These are phyloP conservation scores for Galemys pyrenaicus DNA, from an alignment of 2,113 vertebrate species.

Conservation along the genomic window DNA sequence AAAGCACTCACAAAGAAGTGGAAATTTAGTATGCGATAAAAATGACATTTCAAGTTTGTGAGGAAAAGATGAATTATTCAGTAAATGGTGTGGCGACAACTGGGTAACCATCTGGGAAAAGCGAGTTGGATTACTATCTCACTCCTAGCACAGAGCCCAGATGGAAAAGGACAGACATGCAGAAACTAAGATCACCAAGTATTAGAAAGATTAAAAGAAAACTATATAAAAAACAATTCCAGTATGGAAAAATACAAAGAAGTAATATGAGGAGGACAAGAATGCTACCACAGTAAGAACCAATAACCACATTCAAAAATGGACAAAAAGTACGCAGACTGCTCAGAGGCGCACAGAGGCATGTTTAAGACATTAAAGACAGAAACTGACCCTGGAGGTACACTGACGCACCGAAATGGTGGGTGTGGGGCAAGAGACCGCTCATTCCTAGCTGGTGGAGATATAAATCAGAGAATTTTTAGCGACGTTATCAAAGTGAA, in stretches of 20 bases:
- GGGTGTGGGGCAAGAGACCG: fast-evolving
- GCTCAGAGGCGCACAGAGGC: neutral
- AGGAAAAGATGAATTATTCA: conserved; percentile 68
- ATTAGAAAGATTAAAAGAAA: neutral
- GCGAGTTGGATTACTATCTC: conserved; percentile 53
- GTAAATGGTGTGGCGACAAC: conserved; percentile 10
- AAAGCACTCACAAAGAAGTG: conserved; percentile 17
- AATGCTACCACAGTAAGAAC: neutral
- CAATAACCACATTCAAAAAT: neutral
- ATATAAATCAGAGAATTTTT: neutral
- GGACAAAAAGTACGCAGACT: neutral
- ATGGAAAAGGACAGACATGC: conserved; percentile 14
- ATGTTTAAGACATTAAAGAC: neutral
- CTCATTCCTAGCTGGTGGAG: neutral
- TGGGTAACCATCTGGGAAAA: conserved; percentile 58
- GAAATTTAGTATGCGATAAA: conserved; percentile 36
- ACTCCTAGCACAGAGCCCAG: conserved; percentile 36
- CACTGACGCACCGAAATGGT: too few relatives aligned
- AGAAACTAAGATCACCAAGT: neutral
- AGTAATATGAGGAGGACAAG: neutral
- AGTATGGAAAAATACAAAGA: neutral
- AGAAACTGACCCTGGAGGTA: too few relatives aligned
- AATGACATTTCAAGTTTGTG: conserved; percentile 59
- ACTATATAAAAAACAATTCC: neutral
- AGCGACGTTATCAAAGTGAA: neutral